Percentiles rank a stretch among this genome's conserved stretches.
These are phyloP conservation scores for Petrocephalus sullivani DNA, from an alignment of 2,797 vertebrate genomes.

Conservation along the genomic window DNA sequence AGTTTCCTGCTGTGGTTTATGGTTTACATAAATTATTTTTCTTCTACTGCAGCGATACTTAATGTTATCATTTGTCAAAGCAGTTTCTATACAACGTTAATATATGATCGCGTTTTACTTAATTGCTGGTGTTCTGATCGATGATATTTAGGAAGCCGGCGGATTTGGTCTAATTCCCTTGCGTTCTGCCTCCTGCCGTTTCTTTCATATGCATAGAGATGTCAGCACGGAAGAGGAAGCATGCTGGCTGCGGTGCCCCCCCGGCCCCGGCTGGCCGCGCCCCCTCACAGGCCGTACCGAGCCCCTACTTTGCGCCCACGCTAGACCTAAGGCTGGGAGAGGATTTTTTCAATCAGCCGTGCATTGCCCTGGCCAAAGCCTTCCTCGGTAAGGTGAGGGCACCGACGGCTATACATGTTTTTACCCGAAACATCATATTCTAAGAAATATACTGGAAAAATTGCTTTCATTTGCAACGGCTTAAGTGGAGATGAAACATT, in stretches of 20 bases:
- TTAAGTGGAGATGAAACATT: background rate
- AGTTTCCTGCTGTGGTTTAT: background rate
- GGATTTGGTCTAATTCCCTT: background rate
- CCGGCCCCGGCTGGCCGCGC: background rate
- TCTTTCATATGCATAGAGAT: background rate
- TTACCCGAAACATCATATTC: background rate
- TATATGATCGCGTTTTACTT: background rate
- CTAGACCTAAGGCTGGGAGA: constrained; percentile 49
- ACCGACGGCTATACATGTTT: background rate
- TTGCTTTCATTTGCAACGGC: background rate
- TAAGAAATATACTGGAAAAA: background rate
- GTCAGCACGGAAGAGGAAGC: constrained; percentile 4
- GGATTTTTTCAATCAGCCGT: constrained; percentile 77
- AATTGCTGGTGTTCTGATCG: background rate
- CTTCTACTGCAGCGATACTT: background rate
- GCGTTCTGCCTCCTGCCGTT: background rate
- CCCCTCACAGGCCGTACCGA: constrained; percentile 23
- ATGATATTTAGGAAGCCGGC: background rate
- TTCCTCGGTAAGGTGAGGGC: constrained; percentile 81
- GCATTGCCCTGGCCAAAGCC: constrained; percentile 71
- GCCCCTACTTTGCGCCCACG: constrained; percentile 65
- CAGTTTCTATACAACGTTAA: background rate
- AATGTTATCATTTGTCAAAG: background rate
- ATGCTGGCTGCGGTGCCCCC: background rate
- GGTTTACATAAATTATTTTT: background rate